Evolutionary conservation across 2,113 vertebrate genomes (phyloP).

Genomic region (Heteronetta atricapilla): DNA sequence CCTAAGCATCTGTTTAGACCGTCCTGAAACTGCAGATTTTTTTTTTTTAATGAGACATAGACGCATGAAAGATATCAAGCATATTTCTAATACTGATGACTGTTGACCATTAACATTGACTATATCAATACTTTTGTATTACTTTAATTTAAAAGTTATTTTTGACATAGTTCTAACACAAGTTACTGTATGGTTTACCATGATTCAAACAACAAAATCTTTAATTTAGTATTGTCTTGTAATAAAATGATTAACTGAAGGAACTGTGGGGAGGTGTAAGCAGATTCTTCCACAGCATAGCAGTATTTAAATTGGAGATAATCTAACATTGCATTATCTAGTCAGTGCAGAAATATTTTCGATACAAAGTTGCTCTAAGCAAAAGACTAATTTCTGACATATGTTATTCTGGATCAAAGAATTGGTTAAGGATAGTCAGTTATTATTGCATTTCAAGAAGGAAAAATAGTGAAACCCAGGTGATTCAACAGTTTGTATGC

Average conservation of each 20-base stretch:
- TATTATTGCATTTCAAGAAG: background rate
- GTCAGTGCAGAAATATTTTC: background rate
- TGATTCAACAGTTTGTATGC: background rate
- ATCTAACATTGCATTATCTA: background rate
- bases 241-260: background rate
- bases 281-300: background rate
- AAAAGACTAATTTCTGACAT: background rate
- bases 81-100: background rate
- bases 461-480: background rate
- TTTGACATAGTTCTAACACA: background rate
- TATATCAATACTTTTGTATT: background rate
- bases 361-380: background rate
- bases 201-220: background rate
- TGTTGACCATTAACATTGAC: too few relatives aligned
- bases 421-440: background rate
- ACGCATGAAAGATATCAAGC: fast-evolving
- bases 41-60: background rate
- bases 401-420: background rate
- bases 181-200: background rate
- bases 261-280: too few relatives aligned
- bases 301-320: background rate
- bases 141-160: background rate
- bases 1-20: background rate
- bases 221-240: background rate
- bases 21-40: background rate